These are phyloP conservation scores for Trisateles emortualis DNA, from an alignment of 2,888 invertebrate genomes.

Conservation along the genomic window DNA sequence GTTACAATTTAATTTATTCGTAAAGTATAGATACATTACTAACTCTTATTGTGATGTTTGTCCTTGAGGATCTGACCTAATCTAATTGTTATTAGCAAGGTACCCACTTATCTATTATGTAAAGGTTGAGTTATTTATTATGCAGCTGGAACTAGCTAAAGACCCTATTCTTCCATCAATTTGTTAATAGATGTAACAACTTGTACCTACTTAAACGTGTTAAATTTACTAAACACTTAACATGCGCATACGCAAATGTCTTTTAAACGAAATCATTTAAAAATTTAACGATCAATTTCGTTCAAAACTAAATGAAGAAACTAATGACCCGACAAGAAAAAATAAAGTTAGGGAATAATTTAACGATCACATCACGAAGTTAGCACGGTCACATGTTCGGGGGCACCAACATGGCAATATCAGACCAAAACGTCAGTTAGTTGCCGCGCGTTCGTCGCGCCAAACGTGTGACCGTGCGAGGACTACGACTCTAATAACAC, in stretches of 20 bases:
- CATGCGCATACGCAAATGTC: slow-evolving; percentile 36
- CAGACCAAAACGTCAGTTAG: slow-evolving; percentile 64
- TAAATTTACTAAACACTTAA: background rate
- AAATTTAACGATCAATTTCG: background rate
- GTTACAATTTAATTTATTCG: slow-evolving; percentile 26
- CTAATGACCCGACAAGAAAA: slow-evolving; percentile 16
- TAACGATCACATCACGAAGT: slow-evolving; percentile 74
- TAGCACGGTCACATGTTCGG: slow-evolving; percentile 76
- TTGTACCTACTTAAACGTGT: background rate
- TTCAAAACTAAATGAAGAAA: slow-evolving; percentile 2
- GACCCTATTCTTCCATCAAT: too few relatives aligned
- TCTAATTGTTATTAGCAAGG: background rate
- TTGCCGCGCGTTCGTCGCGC: slow-evolving; percentile 74
- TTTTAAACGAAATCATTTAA: background rate
- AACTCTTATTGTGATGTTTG: slow-evolving; percentile 4
- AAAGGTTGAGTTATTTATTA: too few relatives aligned
- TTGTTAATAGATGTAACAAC: too few relatives aligned
- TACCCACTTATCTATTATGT: too few relatives aligned
- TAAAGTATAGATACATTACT: background rate
- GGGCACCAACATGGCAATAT: slow-evolving; percentile 73
- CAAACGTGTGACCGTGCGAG: slow-evolving; percentile 62
- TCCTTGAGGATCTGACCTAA: background rate
- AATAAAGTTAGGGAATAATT: slow-evolving; percentile 47
- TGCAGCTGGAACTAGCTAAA: too few relatives aligned
- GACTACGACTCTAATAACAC: slow-evolving; percentile 53